Evolutionary conservation across 2,888 invertebrate species (phyloP), one percentile per base, ranked within the genome.

Genomic region (Stratiomys singularior): DNA sequence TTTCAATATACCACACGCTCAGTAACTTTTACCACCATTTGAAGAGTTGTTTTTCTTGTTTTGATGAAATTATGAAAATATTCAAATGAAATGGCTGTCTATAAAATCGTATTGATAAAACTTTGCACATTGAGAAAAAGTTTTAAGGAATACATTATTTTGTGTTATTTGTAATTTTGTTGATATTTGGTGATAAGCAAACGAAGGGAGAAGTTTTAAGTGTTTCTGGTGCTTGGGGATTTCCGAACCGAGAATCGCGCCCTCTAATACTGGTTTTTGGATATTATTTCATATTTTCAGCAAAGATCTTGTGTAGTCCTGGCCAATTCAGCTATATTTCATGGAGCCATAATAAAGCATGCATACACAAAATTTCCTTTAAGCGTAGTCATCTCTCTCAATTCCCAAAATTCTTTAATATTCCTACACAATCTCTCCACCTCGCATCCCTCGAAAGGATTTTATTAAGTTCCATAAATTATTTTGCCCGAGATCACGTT

Each of bases 51-150:
- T 37, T 37, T 37, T 37, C 37, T 37, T 37, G 37, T 37, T 37
- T 37, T 9, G 37, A 37, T 37, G n/a, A 69, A 77, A 72, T 77
- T 67, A 74, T 66, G 79, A 77, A 76, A 76, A 77, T 77, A 77
- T 79, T 67, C 77, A 77, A 77, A 79, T 77, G 77, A 79, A 77
- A 77, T 77, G 79, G 37, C 37, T 77, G 47, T 72, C 3, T 77
- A 79, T 76, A 77, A 77, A 77, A 74, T 58, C 79, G 77, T 79
- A 79, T 79, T 79, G 79, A 79, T 79, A 79, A 79, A 79, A 79
- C 79, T 79, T 79, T 79, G 23, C 58, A 74, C 77, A 77, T 79
- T 76, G 60, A 69, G 56, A 66, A 76, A 37, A 37, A 37, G 77
- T 56, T 79, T 79, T 74, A 74, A 52, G 77, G 77, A 66, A 74